Evolutionary conservation across 2,888 invertebrate genomes (phyloP).

Genomic region (Dryococelus australis): DNA sequence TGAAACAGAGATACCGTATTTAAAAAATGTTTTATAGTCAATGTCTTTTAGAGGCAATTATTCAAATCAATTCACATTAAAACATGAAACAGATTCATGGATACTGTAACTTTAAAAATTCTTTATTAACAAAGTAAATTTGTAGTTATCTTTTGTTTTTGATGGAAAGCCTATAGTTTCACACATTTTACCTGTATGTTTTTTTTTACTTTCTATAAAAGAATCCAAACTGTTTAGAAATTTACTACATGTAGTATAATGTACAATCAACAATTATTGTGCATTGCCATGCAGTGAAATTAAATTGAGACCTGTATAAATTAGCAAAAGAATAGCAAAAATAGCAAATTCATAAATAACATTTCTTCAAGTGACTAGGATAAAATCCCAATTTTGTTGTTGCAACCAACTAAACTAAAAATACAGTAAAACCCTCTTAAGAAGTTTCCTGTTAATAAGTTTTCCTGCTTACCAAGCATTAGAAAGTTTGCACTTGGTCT

Average conservation of each 20-base stretch:
- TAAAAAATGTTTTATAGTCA: too few species aligned
- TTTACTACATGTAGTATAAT: neutral
- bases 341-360: neutral
- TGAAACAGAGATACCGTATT: too few species aligned
- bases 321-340: neutral
- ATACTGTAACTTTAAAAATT: neutral
- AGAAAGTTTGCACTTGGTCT: too few species aligned
- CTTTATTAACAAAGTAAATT: conserved; percentile 11
- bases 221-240: neutral
- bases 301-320: neutral
- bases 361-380: neutral
- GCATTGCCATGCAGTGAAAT: neutral
- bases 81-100: neutral
- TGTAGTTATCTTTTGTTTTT: neutral
- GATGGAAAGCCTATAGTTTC: neutral
- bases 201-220: neutral
- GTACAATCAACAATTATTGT: neutral
- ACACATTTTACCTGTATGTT: neutral
- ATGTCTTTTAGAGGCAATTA: too few species aligned
- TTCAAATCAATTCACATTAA: neutral
- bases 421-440: too few species aligned
- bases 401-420: neutral
- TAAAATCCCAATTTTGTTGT: neutral
- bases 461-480: too few species aligned
- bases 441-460: too few species aligned